A percentile compares a stretch with the other conserved stretches of the same genome.
These are phyloP conservation scores for Wiebesia pumilae DNA, from an alignment of 1,140 invertebrate species.

Conservation along the genomic window DNA sequence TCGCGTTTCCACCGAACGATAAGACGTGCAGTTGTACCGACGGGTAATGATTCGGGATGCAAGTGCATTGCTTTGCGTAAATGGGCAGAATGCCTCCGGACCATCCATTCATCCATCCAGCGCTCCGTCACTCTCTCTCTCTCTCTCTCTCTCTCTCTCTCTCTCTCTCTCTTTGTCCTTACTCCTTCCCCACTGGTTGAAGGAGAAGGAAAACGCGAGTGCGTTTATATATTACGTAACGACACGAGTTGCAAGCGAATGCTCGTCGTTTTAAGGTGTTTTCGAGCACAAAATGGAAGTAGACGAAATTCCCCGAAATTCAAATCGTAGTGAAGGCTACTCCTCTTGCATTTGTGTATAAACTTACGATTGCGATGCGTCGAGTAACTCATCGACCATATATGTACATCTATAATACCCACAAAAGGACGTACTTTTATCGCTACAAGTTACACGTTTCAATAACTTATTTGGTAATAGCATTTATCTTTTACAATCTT, in stretches of 20 bases:
- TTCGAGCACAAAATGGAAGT: constrained; percentile 5
- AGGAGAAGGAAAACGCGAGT: neutral
- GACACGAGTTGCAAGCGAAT: neutral
- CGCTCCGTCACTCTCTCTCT: neutral
- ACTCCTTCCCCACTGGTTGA: neutral
- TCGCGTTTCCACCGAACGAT: constrained; percentile 60
- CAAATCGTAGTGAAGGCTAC: neutral
- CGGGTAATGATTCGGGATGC: constrained; percentile 7
- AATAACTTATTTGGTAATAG: neutral
- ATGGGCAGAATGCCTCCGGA: too few relatives aligned
- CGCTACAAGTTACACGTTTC: neutral
- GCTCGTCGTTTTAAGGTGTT: neutral
- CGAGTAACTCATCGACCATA: constrained; percentile 6
- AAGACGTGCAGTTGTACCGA: constrained; percentile 52
- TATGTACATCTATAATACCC: neutral
- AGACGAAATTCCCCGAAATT: constrained; percentile 19
- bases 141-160: neutral
- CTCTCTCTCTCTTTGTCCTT: neutral
- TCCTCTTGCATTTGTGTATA: constrained; percentile 8
- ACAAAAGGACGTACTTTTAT: neutral
- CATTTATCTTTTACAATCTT: too few relatives aligned
- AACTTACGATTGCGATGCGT: neutral
- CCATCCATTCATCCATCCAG: neutral
- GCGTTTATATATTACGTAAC: neutral
- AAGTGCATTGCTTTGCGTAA: neutral